Evolutionary conservation across 2,888 invertebrate genomes (phyloP), one percentile per base, ranked within the genome.

Genomic region (Bibio marci): DNA sequence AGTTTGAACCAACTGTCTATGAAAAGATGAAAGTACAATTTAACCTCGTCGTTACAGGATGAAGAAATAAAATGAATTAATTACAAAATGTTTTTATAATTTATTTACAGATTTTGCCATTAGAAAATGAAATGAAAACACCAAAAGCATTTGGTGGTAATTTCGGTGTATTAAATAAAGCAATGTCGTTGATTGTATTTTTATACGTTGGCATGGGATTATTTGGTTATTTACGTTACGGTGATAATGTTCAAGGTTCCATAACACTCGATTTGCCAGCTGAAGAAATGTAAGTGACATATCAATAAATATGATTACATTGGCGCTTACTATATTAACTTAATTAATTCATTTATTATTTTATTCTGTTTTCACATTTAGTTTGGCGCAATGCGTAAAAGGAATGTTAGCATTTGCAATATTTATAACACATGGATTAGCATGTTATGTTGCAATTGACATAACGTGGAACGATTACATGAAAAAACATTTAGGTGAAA

Each of bases 361-460:
- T n/a, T n/a, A n/a, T n/a, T n/a, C n/a, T n/a, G n/a, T 8, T 14
- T 32, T 17, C n/a, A 3, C 5, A n/a, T 55, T 7, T 57, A 81
- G 81, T 10, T 61, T 79, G 37, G 80, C 79, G 1, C 76, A 77
- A 55, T 67, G 73, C 13, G 81, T 80, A 1, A 78, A 81, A 54
- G 65, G 76, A 15, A 70, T 82, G 51, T 58, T 85, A 34, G 80
- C 85, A 1, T 62, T 80, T 45, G 76, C 85, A 1, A 90, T 97
- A 47, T 91, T 80, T 62, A 76, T 94, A 39, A 86, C 92, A 0
- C 95, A 95, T 58, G 83, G 83, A 0, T 66, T 97, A 28, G 92
- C 94, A 51, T 86, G 91, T 60, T 97, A 94, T 61, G 95, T 97
- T 2, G 92, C 95, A 7, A 80, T 94, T 49, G 85, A 87, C 52